Base-by-base conservation (phyloP, 2,888 invertebrate genomes). In the Watsonalla binaria region DNA sequence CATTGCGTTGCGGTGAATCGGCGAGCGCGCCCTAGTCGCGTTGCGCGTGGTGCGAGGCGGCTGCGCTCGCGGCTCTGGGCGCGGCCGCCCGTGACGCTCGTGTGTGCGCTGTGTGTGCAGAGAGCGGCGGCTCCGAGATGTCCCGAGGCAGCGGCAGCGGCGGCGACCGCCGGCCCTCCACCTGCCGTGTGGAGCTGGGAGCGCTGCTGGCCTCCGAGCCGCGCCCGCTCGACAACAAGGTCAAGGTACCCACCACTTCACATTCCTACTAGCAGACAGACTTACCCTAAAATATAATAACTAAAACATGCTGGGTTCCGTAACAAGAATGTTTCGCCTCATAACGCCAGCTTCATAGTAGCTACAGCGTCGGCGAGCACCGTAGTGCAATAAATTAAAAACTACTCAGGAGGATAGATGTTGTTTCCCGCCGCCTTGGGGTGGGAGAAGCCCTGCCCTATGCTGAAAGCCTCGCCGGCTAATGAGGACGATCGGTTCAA, bases 161-260 rank as follows among this genome's bases (percentile, higher is more conserved):
- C 63, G 69, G 72, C 70, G 71, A 75, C 68, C 80, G 85, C 57
- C 86, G 87, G 69, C 80, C 86, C 72, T 84, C 89, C 84, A 88
- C 90, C 69, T 86, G 91, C 78, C 84, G 90, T 82, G 88, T 90
- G 68, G 94, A 94, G 82, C 92, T 94, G 82, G 93, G 93, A 68
- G 86, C 92, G 77, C 91, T 92, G 73, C 91, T 92, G 78, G 92
- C 92, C 76, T 87, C 93, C 67, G 94, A 94, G 81, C 94, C 93
- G 81, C 93, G 94, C 66, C 91, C 91, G 65, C 92, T 91, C 72
- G 94, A 94, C 88, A 94, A 94, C 81, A 95, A 95, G 90, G 94
- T 95, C 75, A 95, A 95, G 93, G 95, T 95, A 87, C 77, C 91
- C 51, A 6, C 5, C 14, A 4, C n/a, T 37, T 8, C 5, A 37